These are phyloP conservation scores for Denticeps clupeoides DNA, from an alignment of 2,797 vertebrate genomes.

Conservation along the genomic window DNA sequence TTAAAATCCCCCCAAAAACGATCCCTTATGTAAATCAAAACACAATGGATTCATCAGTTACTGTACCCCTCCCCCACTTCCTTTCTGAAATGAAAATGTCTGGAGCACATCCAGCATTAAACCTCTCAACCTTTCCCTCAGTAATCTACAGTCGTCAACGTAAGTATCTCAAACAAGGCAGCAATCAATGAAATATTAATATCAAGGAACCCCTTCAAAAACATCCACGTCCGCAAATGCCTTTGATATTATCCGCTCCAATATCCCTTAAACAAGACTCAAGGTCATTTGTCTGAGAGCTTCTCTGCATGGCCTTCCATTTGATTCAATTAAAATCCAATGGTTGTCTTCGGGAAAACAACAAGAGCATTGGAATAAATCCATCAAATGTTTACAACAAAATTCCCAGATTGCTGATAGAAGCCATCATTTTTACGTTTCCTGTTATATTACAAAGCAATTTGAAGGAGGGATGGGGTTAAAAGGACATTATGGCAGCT, in stretches of 20 bases:
- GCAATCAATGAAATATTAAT: slow-evolving; percentile 15
- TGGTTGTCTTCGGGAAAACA: slow-evolving; percentile 42
- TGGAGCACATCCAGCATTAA: neutral
- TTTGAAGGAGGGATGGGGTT: too few species aligned
- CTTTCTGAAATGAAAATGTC: neutral
- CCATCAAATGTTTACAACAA: too few species aligned
- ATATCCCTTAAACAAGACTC: slow-evolving; percentile 20
- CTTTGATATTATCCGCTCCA: slow-evolving; percentile 28
- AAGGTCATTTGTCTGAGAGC: slow-evolving; percentile 24
- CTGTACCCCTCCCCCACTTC: too few species aligned
- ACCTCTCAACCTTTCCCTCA: slow-evolving; percentile 18
- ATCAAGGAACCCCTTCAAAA: slow-evolving; percentile 10
- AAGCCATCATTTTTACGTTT: too few species aligned
- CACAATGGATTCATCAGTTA: slow-evolving; percentile 11
- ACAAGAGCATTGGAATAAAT: slow-evolving; percentile 16
- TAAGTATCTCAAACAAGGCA: slow-evolving; percentile 21
- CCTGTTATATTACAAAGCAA: too few species aligned
- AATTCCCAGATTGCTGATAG: too few species aligned
- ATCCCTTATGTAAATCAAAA: slow-evolving; percentile 12
- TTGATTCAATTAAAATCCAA: slow-evolving; percentile 75
- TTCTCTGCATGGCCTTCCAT: slow-evolving; percentile 54
- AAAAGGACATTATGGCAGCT: too few species aligned
- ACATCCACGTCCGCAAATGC: slow-evolving; percentile 3
- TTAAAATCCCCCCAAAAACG: slow-evolving; percentile 15
- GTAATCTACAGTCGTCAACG: slow-evolving; percentile 22